Conservation (phyloP, 1,140 invertebrate genomes). For the Globodera ellingtonae region DNA sequence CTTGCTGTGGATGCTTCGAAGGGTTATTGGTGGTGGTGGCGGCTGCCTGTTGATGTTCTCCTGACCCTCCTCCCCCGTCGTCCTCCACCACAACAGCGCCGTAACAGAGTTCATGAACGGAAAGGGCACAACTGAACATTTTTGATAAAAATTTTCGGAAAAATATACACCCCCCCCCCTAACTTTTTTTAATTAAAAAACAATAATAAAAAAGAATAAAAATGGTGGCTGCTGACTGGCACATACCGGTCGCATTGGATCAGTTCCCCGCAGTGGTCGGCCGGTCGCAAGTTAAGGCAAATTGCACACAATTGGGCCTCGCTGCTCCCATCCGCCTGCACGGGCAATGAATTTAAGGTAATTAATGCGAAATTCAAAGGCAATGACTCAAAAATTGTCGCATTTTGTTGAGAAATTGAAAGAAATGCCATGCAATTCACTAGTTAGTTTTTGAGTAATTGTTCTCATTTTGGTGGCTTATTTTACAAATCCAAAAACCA, state of each 20-base stretch:
- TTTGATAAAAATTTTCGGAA: constrained; percentile 13
- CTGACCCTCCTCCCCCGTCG: not conserved
- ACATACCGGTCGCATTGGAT: constrained; percentile 45
- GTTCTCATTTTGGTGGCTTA: no score
- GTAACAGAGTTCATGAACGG: constrained; percentile 49
- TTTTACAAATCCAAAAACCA: no score
- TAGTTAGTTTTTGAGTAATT: not conserved
- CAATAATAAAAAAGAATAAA: no score
- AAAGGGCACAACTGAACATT: constrained; percentile 42
- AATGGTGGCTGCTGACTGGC: constrained; percentile 25
- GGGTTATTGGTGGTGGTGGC: no score
- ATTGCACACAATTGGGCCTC: constrained; percentile 36
- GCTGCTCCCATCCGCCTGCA: not conserved
- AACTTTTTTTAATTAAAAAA: no score
- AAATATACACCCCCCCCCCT: no score
- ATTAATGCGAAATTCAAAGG: not conserved
- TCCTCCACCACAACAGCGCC: constrained; percentile 1
- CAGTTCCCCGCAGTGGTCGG: constrained; percentile 21
- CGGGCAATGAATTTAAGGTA: not conserved
- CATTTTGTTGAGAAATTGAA: not conserved
- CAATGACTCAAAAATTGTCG: not conserved
- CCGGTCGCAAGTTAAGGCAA: constrained; percentile 38
- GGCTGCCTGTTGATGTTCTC: not conserved
- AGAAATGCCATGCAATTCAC: not conserved
- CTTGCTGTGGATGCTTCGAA: not conserved